Base-by-base conservation (phyloP, 2,888 invertebrate genomes). In the Erebia ligea region DNA sequence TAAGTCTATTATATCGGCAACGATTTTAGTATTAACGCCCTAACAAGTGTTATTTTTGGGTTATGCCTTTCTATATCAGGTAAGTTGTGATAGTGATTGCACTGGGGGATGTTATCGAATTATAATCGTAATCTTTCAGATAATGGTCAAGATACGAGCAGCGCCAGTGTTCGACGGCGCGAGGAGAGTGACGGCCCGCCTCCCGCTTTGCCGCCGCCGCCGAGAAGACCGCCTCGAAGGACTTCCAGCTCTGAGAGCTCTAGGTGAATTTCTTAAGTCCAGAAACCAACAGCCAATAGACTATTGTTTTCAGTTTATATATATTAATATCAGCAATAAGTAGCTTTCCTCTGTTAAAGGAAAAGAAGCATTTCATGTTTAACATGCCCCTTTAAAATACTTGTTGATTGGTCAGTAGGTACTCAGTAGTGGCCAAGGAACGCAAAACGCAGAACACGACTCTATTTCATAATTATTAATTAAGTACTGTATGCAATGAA, bases 191-290 rank as follows among this genome's bases (percentile, higher is more conserved):
- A 91, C 79, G 90, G 86, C 61, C 88, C 90, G 21, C 91, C 90
- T 52, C 92, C 93, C 8, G 90, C 91, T 57, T 79, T 92, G 63
- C 93, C 93, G 15, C 93, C 93, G 56, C 93, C 93, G 40, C 93
- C 92, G 2, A 81, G 92, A 66, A 90, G 89, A 72, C 88, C 90
- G 1, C 85, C 90, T 40, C 84, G 92, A 59, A 81, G 89, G 40
- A 75, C 81, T 9, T 82, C 83, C 11, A 80, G 80, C 25, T 78
- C 87, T 9, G 91, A 92, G 2, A 84, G 83, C 17, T 80, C 86
- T 73, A 87, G 89, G 91, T 91, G 48, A 57, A 21, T 25, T 21
- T 63, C 25, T 2, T 19, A 11, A 48, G 13, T 4, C 13, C 1
- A 15, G 15, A 4, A 54, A 2, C 54, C 10, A 9, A 54, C 19